Conservation (phyloP, 2,113 vertebrate species). For the Dipodomys ordii region DNA sequence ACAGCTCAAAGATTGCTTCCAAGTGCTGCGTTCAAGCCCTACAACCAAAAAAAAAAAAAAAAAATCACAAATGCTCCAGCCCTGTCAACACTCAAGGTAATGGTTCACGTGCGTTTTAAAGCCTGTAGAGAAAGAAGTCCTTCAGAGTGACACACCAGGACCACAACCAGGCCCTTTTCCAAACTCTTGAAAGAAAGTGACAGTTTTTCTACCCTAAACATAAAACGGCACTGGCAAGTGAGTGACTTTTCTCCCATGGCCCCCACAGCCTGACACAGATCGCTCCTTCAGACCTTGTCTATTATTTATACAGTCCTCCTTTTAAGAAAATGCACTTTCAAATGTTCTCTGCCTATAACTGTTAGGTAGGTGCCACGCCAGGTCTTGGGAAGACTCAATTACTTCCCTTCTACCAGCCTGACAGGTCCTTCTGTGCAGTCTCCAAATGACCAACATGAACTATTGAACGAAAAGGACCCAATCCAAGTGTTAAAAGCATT, state of each 20-base stretch:
- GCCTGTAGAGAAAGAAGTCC: neutral
- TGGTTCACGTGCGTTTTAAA: neutral
- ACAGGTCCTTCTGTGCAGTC: neutral
- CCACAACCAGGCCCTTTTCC: neutral
- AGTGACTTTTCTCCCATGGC: neutral
- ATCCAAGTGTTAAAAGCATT: slow-evolving; percentile 85
- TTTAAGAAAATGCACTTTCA: slow-evolving; percentile 54
- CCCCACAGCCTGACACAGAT: neutral
- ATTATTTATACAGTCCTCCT: slow-evolving; percentile 51
- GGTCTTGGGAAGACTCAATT: neutral
- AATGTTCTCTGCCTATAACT: slow-evolving; percentile 14
- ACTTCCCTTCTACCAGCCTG: neutral
- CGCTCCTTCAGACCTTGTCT: slow-evolving; percentile 1
- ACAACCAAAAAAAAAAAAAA: neutral
- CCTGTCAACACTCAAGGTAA: neutral
- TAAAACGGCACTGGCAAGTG: neutral
- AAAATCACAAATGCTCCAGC: neutral
- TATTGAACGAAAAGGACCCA: slow-evolving; percentile 51
- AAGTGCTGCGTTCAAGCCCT: too few species aligned
- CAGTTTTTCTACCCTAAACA: neutral
- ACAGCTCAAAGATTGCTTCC: too few species aligned
- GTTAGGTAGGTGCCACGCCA: neutral
- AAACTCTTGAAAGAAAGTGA: slow-evolving; percentile 2
- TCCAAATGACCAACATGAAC: slow-evolving; percentile 52
- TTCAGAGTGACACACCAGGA: neutral